These are phyloP conservation scores for Goniozus legneri DNA, from an alignment of 1,140 invertebrate species.

Conservation along the genomic window DNA sequence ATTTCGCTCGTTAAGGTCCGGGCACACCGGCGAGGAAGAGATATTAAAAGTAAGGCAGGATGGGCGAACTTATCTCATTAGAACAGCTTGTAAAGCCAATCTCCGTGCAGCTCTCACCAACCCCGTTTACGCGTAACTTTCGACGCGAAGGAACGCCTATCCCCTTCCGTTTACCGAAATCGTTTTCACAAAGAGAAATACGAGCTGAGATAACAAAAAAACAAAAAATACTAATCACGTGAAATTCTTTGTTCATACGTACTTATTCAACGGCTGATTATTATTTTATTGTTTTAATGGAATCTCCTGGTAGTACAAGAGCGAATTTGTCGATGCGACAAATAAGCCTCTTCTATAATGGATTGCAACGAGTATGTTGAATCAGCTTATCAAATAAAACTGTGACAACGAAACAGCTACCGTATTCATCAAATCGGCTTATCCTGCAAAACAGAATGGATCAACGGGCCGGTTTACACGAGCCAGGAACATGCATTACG, in stretches of 20 bases:
- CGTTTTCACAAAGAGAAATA: background rate
- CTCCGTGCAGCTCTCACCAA: constrained; percentile 25
- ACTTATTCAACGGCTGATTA: too few relatives aligned
- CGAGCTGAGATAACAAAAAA: too few relatives aligned
- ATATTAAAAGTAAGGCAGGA: constrained; percentile 40
- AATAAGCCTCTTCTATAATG: too few relatives aligned
- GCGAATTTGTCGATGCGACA: too few relatives aligned
- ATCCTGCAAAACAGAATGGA: constrained; percentile 7
- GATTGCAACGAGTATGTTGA: background rate
- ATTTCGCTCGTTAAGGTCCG: constrained; percentile 29
- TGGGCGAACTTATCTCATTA: constrained; percentile 42
- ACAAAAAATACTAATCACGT: too few relatives aligned
- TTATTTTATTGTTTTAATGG: too few relatives aligned
- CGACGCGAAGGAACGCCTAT: constrained; percentile 28
- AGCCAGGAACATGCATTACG: too few relatives aligned
- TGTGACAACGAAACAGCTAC: constrained; percentile 11
- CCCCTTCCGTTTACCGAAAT: constrained; percentile 19
- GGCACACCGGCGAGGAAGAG: constrained; percentile 16
- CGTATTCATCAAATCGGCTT: background rate
- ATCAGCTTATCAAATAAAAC: constrained; percentile 6
- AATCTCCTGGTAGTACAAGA: too few relatives aligned
- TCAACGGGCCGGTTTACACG: constrained; percentile 9
- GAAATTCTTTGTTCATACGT: too few relatives aligned
- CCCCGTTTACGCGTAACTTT: constrained; percentile 27
- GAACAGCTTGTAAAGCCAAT: constrained; percentile 37